Evolutionary conservation across 64 coral and sea anemone species (phyloP).

Genomic region (Stichodactyla helianthus): DNA sequence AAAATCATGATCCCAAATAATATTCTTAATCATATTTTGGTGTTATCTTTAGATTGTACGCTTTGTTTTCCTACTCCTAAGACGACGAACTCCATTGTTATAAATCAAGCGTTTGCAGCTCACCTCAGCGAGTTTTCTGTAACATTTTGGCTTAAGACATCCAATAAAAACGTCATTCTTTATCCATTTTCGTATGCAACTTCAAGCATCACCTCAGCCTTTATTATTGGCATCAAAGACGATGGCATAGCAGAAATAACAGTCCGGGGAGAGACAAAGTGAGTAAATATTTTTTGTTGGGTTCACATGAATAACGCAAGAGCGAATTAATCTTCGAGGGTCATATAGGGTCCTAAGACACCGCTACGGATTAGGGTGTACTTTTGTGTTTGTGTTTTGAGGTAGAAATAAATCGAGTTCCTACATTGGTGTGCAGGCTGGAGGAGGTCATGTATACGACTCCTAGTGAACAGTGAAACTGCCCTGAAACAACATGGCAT

Average conservation of each 20-base stretch:
- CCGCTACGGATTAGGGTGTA: too few relatives aligned
- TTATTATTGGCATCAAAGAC: not conserved
- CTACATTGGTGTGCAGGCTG: too few relatives aligned
- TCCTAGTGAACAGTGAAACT: too few relatives aligned
- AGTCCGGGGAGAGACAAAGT: not conserved
- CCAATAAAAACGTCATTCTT: not conserved
- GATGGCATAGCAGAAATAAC: constrained; percentile 15
- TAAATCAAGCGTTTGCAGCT: not conserved
- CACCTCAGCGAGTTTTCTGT: not conserved
- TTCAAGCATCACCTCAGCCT: not conserved
- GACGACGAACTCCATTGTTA: not conserved
- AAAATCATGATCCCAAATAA: too few relatives aligned
- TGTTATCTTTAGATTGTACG: not conserved
- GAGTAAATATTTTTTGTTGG: not conserved
- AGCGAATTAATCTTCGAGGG: too few relatives aligned
- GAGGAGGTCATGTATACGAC: too few relatives aligned
- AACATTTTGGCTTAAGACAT: not conserved
- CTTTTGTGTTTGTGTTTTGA: too few relatives aligned
- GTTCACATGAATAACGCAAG: not conserved
- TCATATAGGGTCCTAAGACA: too few relatives aligned
- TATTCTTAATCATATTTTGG: not conserved
- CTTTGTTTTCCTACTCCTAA: not conserved
- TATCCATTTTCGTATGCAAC: constrained; percentile 12
- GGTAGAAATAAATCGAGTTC: too few relatives aligned
- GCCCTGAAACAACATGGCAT: too few relatives aligned